Percentiles rank a stretch among this genome's conserved stretches.
phyloP scores from a whole-genome alignment of 2,797 vertebrate species.

The Microctenopoma lineatum region DNA sequence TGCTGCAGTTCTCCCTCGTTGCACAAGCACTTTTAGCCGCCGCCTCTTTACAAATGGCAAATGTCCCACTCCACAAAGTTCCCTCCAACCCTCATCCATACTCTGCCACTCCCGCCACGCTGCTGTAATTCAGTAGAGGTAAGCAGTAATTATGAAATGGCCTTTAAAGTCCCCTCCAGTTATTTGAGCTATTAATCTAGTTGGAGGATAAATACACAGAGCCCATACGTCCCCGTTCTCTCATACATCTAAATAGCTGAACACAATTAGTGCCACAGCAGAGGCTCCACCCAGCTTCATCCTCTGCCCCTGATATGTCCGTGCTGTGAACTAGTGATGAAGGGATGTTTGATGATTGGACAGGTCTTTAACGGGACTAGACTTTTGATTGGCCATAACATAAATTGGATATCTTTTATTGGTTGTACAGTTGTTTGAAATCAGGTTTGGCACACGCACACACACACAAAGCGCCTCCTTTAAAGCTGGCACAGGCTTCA shows the following conservation, averaged over 20 bases:
- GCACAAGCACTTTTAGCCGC: constrained; percentile 22
- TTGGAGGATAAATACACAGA: constrained; percentile 54
- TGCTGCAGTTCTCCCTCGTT: constrained; percentile 20
- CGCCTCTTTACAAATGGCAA: constrained; percentile 53
- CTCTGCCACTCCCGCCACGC: constrained; percentile 26
- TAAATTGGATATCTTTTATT: constrained; percentile 50
- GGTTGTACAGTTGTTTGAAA: constrained; percentile 18
- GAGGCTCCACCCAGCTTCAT: constrained; percentile 44
- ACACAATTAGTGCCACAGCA: constrained; percentile 65
- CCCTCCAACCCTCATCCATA: constrained; percentile 36
- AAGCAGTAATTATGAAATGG: constrained; percentile 77
- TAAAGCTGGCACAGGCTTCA: neutral
- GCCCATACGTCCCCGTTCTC: constrained; percentile 55
- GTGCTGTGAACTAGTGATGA: constrained; percentile 43
- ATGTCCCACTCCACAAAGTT: constrained; percentile 27
- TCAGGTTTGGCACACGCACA: constrained; percentile 1
- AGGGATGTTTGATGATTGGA: constrained; percentile 41
- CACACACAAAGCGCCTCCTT: too few relatives aligned
- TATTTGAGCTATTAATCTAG: constrained; percentile 72
- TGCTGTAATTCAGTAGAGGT: constrained; percentile 65
- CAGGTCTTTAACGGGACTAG: constrained; percentile 54
- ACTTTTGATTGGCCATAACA: constrained; percentile 57
- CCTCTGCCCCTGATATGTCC: constrained; percentile 47
- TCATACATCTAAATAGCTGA: constrained; percentile 66
- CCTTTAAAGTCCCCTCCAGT: constrained; percentile 72